phyloP scores from a whole-genome alignment of 2,888 invertebrate genomes.

The Cephus pygmeus region DNA sequence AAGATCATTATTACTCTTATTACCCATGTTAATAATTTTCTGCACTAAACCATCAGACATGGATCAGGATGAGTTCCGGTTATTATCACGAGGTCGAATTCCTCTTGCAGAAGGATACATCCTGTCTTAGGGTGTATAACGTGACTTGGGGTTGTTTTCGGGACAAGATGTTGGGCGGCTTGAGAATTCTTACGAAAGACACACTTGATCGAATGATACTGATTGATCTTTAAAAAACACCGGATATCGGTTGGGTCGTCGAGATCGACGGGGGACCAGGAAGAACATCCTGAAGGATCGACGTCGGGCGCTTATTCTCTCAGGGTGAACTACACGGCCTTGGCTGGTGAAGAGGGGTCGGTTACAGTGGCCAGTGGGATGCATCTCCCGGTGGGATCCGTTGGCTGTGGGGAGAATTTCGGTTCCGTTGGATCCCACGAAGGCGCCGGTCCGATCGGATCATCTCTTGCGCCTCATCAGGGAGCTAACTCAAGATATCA shows the following conservation, averaged over 20 bases:
- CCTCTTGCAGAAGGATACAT: neutral
- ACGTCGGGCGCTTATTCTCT: conserved; percentile 36
- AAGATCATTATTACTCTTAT: neutral
- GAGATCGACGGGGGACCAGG: neutral
- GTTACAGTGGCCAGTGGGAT: conserved; percentile 60
- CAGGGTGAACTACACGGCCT: conserved; percentile 22
- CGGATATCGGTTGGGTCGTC: neutral
- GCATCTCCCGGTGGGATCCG: conserved; percentile 65
- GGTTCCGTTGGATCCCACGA: conserved; percentile 56
- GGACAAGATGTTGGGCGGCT: neutral
- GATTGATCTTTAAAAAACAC: neutral
- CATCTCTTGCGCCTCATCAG: conserved; percentile 55
- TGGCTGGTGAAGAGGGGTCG: conserved; percentile 43
- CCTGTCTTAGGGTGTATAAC: neutral
- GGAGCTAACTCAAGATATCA: conserved; percentile 52
- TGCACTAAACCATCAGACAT: neutral
- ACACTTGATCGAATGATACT: neutral
- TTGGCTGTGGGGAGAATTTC: conserved; percentile 64
- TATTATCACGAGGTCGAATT: neutral
- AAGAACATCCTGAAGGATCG: conserved; percentile 10
- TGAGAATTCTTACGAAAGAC: neutral
- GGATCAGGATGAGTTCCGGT: neutral
- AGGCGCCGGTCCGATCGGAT: conserved; percentile 37
- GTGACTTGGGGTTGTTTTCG: neutral
- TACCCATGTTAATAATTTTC: neutral